These are phyloP conservation scores for Anguilla rostrata DNA, from an alignment of 2,113 vertebrate genomes.

Conservation along the genomic window DNA sequence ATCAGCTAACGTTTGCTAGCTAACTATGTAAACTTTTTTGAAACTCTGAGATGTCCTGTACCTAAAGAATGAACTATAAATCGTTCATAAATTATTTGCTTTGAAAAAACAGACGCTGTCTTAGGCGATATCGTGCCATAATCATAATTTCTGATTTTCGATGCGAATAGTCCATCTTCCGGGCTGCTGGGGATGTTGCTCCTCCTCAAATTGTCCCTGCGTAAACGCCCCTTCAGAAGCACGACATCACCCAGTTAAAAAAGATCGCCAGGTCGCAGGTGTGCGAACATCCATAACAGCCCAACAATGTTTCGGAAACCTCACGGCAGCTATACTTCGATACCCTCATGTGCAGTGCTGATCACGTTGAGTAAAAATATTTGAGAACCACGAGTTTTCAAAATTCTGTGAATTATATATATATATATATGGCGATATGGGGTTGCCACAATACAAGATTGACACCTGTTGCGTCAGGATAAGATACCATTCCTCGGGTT, in stretches of 20 bases:
- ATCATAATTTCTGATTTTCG: not conserved
- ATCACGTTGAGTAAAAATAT: not conserved
- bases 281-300: not conserved
- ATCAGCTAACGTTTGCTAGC: not conserved
- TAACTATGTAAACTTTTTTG: not conserved
- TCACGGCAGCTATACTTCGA: not conserved
- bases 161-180: not conserved
- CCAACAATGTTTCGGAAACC: not conserved
- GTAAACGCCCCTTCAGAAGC: not conserved
- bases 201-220: slow-evolving; percentile 1
- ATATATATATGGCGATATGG: too few species aligned
- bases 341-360: not conserved
- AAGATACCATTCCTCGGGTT: not conserved
- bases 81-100: not conserved
- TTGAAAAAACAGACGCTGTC: not conserved
- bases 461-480: not conserved
- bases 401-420: not conserved
- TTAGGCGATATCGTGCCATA: not conserved
- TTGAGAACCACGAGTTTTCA: not conserved
- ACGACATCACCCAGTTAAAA: not conserved
- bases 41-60: not conserved
- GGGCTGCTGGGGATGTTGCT: not conserved
- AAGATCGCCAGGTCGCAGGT: not conserved
- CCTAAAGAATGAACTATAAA: not conserved
- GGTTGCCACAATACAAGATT: too few species aligned